These are phyloP conservation scores for Peribatodes rhomboidaria DNA, from an alignment of 2,888 invertebrate species.

Conservation along the genomic window DNA sequence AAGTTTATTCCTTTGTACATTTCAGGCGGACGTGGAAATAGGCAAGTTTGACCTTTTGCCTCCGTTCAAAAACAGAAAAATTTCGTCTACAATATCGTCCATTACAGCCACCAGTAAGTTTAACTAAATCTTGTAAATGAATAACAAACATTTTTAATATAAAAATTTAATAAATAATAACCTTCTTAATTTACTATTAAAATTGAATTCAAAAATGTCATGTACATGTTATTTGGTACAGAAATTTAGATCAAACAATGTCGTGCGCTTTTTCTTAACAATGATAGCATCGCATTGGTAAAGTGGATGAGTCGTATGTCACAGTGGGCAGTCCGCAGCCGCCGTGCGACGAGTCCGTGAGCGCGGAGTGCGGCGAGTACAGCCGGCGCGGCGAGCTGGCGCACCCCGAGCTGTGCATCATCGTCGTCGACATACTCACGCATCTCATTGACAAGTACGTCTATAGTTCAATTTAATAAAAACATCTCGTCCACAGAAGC, in stretches of 20 bases:
- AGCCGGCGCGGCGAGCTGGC: constrained; percentile 75
- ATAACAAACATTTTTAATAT: no score
- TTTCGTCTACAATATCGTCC: constrained; percentile 60
- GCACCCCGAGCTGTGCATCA: constrained; percentile 86
- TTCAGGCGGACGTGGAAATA: constrained; percentile 87
- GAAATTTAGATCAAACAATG: no score
- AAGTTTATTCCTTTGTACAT: background rate
- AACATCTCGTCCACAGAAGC: no score
- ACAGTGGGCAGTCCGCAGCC: constrained; percentile 29
- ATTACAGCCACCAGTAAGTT: constrained; percentile 62
- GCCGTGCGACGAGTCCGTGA: constrained; percentile 45
- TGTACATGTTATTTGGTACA: no score
- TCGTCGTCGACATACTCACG: constrained; percentile 87
- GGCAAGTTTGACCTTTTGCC: constrained; percentile 66
- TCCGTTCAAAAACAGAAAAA: constrained; percentile 59
- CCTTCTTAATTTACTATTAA: background rate
- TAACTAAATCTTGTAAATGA: no score
- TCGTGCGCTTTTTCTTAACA: no score
- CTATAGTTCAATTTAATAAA: no score
- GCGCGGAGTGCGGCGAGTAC: constrained; percentile 64
- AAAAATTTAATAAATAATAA: no score
- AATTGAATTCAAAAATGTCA: no score
- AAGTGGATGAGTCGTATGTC: background rate
- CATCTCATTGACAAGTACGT: constrained; percentile 85
- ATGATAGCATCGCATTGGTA: background rate